Base-by-base conservation (phyloP, 2,888 invertebrate species). In the Nephrotoma flavescens region DNA sequence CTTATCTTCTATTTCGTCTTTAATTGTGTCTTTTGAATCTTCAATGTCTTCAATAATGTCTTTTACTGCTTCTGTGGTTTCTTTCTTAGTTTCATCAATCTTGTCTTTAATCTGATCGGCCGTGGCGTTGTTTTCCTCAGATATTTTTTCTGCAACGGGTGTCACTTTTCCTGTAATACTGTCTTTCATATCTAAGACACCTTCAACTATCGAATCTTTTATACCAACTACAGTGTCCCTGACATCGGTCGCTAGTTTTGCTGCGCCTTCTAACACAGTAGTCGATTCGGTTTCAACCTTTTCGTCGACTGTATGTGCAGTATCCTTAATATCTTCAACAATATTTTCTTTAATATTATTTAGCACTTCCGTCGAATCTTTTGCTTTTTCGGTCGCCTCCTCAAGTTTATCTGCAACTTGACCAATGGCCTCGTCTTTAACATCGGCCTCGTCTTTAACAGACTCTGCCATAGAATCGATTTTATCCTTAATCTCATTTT, bases 21-120 rank as follows among this genome's bases (percentile, higher is more conserved):
- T 86, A 15, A 87, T 57, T 5, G 88, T 87, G 15, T 88, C 88
- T 86, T 88, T 86, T 88, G 87, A 83, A 86, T 71, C 87, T 19
- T 87, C 86, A 12, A 84, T 83, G 4, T 87, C 88, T n/a, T 57
- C 87, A 31, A 88, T 47, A 12, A 47, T 47, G 12, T 47, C 47
- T 47, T 47, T 9, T 15, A 71, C 4, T 9, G 11, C 3, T 9
- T 71, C 71, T 71, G 19, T 71, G 31, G 31, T 3, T 1, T 31
- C n/a, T 5, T 31, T 71, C 6, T 0, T 52, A n/a, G n/a, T 52
- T 52, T 52, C 15, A 15, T 52, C 52, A 2, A 5, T 7, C 6
- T 52, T 52, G 0, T 15, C 71, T 7, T 2, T 31, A 19, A 31
- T 31, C 31, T 71, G 31, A 44, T 52, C 57, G n/a, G 4, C 44